phyloP scores from a whole-genome alignment of 2,113 vertebrate genomes.

The Girardinichthys multiradiatus region DNA sequence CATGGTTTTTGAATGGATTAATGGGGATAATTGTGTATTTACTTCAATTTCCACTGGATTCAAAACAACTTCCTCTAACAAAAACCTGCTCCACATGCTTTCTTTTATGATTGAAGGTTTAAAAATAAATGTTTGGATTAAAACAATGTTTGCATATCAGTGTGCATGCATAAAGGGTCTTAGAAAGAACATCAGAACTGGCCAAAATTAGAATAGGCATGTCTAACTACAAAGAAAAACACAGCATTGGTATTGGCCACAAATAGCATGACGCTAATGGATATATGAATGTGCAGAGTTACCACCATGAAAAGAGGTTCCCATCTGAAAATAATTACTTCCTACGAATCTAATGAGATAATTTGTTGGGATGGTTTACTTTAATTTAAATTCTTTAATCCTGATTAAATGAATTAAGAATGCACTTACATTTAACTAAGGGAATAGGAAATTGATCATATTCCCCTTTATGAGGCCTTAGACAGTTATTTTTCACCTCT shows the following conservation, averaged over 20 bases:
- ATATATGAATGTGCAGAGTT: not conserved
- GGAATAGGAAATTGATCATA: constrained; percentile 28
- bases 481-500: constrained; percentile 58
- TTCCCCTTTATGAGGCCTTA: constrained; percentile 38
- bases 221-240: not conserved
- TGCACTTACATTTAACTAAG: constrained; percentile 63
- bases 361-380: constrained; percentile 51
- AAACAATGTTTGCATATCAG: not conserved
- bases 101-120: too few species aligned
- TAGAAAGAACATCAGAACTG: not conserved
- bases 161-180: not conserved
- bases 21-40: not conserved
- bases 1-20: not conserved
- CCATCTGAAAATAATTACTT: constrained; percentile 45
- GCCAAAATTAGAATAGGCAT: not conserved
- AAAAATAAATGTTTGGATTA: too few species aligned
- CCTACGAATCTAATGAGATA: constrained; percentile 50
- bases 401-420: constrained; percentile 51
- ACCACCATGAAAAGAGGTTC: constrained; percentile 6
- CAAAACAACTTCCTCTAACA: not conserved
- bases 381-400: constrained; percentile 55
- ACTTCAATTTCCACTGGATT: not conserved
- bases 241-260: not conserved
- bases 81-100: too few species aligned
- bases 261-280: not conserved